These are phyloP conservation scores for Eulimnadia texana DNA, from an alignment of 1,140 invertebrate genomes.

Conservation along the genomic window DNA sequence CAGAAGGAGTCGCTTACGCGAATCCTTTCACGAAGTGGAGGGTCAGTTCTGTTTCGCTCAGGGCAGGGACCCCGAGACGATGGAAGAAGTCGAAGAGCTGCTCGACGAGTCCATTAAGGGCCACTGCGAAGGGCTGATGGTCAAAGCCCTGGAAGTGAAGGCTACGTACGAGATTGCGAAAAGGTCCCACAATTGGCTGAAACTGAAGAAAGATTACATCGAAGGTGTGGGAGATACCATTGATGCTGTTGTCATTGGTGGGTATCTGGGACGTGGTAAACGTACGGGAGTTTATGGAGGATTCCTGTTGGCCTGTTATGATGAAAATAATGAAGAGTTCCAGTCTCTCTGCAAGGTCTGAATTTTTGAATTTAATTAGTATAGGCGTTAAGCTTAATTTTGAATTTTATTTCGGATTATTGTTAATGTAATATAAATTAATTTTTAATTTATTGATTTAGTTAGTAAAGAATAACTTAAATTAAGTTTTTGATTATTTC, in stretches of 20 bases:
- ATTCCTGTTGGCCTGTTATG: slow-evolving; percentile 93
- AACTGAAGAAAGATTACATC: slow-evolving; percentile 95
- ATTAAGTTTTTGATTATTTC: no score
- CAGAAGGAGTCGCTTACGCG: slow-evolving; percentile 54
- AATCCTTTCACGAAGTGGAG: slow-evolving; percentile 51
- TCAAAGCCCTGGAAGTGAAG: slow-evolving; percentile 84
- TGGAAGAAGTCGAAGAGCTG: slow-evolving; percentile 88
- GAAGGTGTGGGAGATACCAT: slow-evolving; percentile 84
- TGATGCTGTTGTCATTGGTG: slow-evolving; percentile 82
- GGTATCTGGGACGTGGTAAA: slow-evolving; percentile 86
- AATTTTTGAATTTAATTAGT: no score
- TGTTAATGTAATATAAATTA: background rate
- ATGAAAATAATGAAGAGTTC: slow-evolving; percentile 82
- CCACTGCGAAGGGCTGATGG: slow-evolving; percentile 98
- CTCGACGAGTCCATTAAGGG: slow-evolving; percentile 90
- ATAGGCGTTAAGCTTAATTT: background rate
- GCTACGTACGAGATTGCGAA: slow-evolving; percentile 97
- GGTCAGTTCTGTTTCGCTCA: slow-evolving; percentile 83
- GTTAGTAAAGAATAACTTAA: no score
- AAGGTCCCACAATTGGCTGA: slow-evolving; percentile 91
- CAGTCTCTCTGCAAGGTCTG: slow-evolving; percentile 77
- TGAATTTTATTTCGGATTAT: background rate
- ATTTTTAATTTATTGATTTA: slow-evolving; percentile 11
- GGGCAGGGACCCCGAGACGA: slow-evolving; percentile 61
- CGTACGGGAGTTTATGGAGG: slow-evolving; percentile 88